phyloP scores from a whole-genome alignment of 2,888 invertebrate species.

The Eupelmus urozonus region DNA sequence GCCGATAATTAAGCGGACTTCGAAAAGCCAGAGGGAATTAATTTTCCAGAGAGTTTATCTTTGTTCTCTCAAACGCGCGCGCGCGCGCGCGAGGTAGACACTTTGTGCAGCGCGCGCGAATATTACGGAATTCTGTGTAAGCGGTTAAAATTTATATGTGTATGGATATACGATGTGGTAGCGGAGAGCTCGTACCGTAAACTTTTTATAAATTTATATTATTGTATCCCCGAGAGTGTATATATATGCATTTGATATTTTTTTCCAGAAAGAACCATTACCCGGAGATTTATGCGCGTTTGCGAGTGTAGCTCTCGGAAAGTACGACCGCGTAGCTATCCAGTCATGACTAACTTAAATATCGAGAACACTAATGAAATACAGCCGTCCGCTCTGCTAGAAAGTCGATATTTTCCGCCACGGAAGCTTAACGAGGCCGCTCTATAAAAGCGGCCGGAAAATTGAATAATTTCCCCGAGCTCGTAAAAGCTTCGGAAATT shows the following conservation, averaged over 20 bases:
- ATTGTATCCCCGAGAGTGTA: not conserved
- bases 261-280: not conserved
- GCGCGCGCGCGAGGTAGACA: too few species aligned
- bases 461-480: not conserved
- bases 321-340: not conserved
- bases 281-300: not conserved
- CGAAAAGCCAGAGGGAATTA: not conserved
- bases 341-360: constrained; percentile 9
- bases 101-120: too few species aligned
- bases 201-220: constrained; percentile 19
- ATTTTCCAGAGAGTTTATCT: not conserved
- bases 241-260: not conserved
- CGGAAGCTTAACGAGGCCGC: too few species aligned
- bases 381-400: too few species aligned
- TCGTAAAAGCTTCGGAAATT: not conserved
- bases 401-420: too few species aligned
- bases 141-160: not conserved
- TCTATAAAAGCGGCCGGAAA: too few species aligned
- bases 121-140: constrained; percentile 5
- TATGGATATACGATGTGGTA: not conserved
- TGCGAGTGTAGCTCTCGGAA: not conserved
- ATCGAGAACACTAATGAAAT: constrained; percentile 13
- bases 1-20: constrained; percentile 26
- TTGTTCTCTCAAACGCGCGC: not conserved
- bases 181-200: not conserved